phyloP scores from a whole-genome alignment of 2,113 vertebrate species.

The Xerus inauris region DNA sequence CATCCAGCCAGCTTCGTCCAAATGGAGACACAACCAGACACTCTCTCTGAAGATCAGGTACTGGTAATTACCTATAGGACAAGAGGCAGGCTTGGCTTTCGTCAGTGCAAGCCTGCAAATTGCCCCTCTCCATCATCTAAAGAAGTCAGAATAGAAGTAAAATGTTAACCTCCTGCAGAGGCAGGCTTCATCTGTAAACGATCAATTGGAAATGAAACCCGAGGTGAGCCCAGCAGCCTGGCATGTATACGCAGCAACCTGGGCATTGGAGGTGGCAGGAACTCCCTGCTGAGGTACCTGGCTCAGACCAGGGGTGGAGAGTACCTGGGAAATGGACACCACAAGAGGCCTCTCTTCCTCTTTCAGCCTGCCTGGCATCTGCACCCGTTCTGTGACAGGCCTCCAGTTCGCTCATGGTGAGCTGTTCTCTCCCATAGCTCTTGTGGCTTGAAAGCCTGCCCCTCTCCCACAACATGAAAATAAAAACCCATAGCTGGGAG shows the following conservation, averaged over 20 bases:
- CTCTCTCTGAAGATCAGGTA: slow-evolving; percentile 92
- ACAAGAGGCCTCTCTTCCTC: not conserved
- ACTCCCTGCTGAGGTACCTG: too few relatives aligned
- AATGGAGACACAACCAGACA: slow-evolving; percentile 90
- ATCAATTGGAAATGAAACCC: slow-evolving; percentile 72
- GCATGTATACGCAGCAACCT: rapidly evolving
- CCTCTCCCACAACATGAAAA: not conserved
- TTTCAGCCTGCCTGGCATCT: not conserved
- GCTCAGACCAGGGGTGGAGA: not conserved
- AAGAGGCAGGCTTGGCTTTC: slow-evolving; percentile 76
- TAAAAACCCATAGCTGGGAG: not conserved
- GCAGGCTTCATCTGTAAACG: slow-evolving; percentile 70
- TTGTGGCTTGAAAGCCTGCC: not conserved
- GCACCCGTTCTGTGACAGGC: not conserved
- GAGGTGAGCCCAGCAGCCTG: not conserved
- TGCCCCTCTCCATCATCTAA: slow-evolving; percentile 75
- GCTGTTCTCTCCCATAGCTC: not conserved
- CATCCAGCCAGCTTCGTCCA: slow-evolving; percentile 85
- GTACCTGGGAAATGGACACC: too few relatives aligned
- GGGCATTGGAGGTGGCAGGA: not conserved
- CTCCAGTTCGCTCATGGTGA: not conserved
- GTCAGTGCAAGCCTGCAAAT: slow-evolving; percentile 73
- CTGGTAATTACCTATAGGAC: slow-evolving; percentile 80
- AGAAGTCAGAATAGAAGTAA: slow-evolving; percentile 81
- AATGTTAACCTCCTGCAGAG: slow-evolving; percentile 78